Base-by-base conservation (phyloP, 2,113 vertebrate species). In the Caranx ignobilis region DNA sequence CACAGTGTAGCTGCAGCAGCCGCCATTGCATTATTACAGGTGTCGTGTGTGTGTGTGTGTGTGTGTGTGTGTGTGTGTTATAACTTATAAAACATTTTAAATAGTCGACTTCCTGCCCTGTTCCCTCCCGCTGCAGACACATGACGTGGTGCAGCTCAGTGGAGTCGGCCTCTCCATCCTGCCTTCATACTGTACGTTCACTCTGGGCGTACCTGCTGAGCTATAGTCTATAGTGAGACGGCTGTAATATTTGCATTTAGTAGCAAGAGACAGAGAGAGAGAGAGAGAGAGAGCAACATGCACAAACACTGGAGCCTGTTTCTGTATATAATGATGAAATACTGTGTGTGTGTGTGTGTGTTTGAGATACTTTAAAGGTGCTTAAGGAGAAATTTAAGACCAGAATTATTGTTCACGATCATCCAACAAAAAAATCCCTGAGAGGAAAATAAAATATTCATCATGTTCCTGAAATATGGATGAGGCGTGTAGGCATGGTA, bases 381-480 rank as follows among this genome's bases (percentile, higher is more conserved):
- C 9, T 59, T 15, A 19, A 5, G 21, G 3, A 5, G 34, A 43
- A 2, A 50, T 8, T 59, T 19, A 31, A 8, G 34, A 1, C 2
- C 18, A n/a, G 0, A 21, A 59, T 60, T 2, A 26, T 11, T 12
- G 32, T 12, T 75, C 18, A 61, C 48, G 47, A 31, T 70, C 3
- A 45, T 4, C n/a, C n/a, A 32, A 77, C n/a, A 32, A 55, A 48
- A 32, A 48, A 19, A 0, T 50, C 7, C 35, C 56, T 71, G 11
- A 21, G 4, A 45, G 34, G 15, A 12, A 31, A 71, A 60, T 73
- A 7, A 75, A 77, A 82, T 52, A 73, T 75, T 60, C 2, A 83
- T 65, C 6, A 5, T 1, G 6, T 57, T 35, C 57, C 18, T 72
- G 6, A 74, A 79, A 67, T 52, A 34, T 64, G 55, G 26, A 68